Evolutionary conservation across 2,113 vertebrate species (phyloP).

Genomic region (Rallus limicola): DNA sequence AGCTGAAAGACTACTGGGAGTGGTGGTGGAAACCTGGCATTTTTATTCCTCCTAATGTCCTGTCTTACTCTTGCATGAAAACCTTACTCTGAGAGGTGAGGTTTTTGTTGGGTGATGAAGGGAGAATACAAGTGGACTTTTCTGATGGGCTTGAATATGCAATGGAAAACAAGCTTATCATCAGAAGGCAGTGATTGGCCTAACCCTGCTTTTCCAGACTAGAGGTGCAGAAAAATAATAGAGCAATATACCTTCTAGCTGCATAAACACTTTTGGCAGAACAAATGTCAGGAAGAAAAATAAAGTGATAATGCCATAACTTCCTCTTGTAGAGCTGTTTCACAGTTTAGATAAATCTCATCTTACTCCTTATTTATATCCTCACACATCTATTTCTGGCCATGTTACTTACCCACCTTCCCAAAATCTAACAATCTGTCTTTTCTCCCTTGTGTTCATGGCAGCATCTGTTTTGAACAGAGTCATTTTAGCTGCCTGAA

Average conservation of each 20-base stretch:
- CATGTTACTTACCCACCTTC: neutral
- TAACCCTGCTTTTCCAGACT: neutral
- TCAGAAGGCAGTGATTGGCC: neutral
- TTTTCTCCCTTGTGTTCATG: neutral
- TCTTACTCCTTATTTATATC: neutral
- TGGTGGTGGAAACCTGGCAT: neutral
- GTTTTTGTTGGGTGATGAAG: neutral
- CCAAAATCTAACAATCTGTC: neutral
- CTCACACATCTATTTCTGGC: neutral
- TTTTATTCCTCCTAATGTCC: fast-evolving
- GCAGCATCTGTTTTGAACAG: neutral
- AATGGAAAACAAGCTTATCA: neutral
- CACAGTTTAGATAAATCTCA: neutral
- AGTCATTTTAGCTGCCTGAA: neutral
- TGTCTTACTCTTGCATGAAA: neutral
- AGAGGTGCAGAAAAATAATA: neutral
- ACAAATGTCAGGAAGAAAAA: neutral
- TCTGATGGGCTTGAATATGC: neutral
- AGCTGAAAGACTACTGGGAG: neutral
- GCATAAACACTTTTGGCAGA: neutral
- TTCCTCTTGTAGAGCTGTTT: neutral
- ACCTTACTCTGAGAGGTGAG: neutral
- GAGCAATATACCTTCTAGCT: neutral
- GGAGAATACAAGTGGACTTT: neutral
- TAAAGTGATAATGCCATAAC: neutral